Base-by-base conservation (phyloP, 2,888 invertebrate species). In the Coronaproctus castanopsis region DNA sequence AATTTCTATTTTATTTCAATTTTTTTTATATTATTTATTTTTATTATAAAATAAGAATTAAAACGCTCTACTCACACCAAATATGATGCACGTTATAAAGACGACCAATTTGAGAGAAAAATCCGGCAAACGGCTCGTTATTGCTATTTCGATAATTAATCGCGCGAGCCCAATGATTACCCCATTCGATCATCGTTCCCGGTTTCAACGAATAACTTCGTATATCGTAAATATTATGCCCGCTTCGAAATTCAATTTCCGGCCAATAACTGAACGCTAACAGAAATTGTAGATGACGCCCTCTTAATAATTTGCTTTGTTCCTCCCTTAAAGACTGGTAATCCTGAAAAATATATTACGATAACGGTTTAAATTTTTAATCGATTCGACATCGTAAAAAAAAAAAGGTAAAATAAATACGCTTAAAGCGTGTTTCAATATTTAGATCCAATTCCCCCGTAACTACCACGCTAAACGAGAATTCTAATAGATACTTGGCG, bases 161-260 rank as follows among this genome's bases (percentile, higher is more conserved):
- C 2, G 93, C 96, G 67, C 91, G 79, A 0, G 93, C 93, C 96
- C 97, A 98, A 72, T 96, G 95, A 74, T 97, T 97, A 59, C 95
- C 97, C 97, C 97, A 98, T 74, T 97, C 97, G 66, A 97, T 96
- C 96, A 97, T 96, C 1, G 96, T 96, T 56, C 97, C 97, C 0
- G 97, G 96, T 74, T 93, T 93, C 52, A 98, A 76, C 64, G 90
- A 87, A 72, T 86, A 91, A 67, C 85, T 83, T 67, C 93, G 79
- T 69, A 98, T 86, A 76, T 98, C 97, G 70, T 98, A 98, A 65
- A 95, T 87, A 71, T 95, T 87, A 61, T 57, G 56, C 2, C 81
- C 78, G 0, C 76, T 72, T 24, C 92, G 77, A 23, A 83, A 80
- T 64, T 80, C 76, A 23, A 86, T 82, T 60, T 82, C 80, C 18